Percentiles rank a stretch among this genome's conserved stretches.
Evolutionary conservation across 2,797 vertebrate species (phyloP).

Genomic region (Heterohyrax brucei): DNA sequence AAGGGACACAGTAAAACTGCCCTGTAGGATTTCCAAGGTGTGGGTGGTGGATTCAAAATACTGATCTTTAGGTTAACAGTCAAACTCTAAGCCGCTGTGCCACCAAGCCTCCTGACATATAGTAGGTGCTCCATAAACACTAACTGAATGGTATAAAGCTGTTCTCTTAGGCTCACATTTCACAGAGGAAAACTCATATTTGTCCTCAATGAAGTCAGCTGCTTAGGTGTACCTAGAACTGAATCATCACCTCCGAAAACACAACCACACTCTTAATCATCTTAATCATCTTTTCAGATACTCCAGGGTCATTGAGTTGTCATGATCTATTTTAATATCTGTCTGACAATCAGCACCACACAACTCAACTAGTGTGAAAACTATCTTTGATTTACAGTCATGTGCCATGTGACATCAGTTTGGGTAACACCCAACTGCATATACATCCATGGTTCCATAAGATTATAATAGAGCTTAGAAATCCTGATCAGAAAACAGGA

Average conservation of each 20-base stretch:
- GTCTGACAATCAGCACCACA: not conserved
- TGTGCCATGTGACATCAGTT: no score
- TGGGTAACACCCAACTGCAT: no score
- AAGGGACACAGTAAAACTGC: no score
- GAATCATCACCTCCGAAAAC: not conserved
- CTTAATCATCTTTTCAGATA: slow-evolving; percentile 9
- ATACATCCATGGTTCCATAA: no score
- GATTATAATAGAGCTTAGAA: no score
- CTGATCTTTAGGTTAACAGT: no score
- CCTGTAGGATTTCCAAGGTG: no score
- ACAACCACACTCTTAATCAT: not conserved
- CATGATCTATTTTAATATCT: not conserved
- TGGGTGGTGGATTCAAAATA: no score
- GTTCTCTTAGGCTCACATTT: not conserved
- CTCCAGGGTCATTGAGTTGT: not conserved
- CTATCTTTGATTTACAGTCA: not conserved
- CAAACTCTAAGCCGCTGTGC: no score
- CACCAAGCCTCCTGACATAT: not conserved
- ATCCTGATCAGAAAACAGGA: no score
- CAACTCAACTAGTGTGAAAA: slow-evolving; percentile 52
- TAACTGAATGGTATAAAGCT: slow-evolving; percentile 9
- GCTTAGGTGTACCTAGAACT: not conserved
- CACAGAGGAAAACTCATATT: not conserved
- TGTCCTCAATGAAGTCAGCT: not conserved
- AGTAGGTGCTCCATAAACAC: not conserved